A percentile compares a stretch with the other conserved stretches of the same genome.
These are phyloP conservation scores for Aurelia coerulea DNA, from an alignment of 30 jellyfish, hydroid and myxozoan species.

Conservation along the genomic window DNA sequence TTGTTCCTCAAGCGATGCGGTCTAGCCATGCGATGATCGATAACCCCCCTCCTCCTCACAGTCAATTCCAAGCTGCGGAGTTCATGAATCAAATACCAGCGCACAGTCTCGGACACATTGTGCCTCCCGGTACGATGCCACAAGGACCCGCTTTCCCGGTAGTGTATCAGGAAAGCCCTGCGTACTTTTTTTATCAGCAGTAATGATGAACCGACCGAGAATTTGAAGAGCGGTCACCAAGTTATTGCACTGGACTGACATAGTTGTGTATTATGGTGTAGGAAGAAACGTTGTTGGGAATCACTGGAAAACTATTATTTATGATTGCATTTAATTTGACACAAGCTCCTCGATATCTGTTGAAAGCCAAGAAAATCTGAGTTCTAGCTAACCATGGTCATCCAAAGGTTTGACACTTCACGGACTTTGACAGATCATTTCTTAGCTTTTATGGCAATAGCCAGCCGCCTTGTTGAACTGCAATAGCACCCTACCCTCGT, in stretches of 20 bases:
- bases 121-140: constrained; percentile 50
- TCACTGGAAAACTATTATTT: not conserved
- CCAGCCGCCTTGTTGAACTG: too few species aligned
- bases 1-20: constrained; percentile 51
- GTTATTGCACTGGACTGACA: constrained; percentile 6
- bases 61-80: constrained; percentile 56
- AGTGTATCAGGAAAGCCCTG: constrained; percentile 68
- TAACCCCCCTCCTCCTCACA: constrained; percentile 20
- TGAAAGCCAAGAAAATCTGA: too few species aligned
- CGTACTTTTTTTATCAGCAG: constrained; percentile 70
- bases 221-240: not conserved
- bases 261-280: constrained; percentile 34
- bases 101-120: constrained; percentile 49
- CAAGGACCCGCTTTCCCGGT: constrained; percentile 72
- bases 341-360: too few species aligned
- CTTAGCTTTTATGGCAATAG: too few species aligned
- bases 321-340: too few species aligned
- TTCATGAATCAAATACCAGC: constrained; percentile 47
- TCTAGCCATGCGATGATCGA: constrained; percentile 51
- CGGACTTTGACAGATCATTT: too few species aligned
- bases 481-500: too few species aligned
- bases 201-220: not conserved
- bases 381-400: too few species aligned
- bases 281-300: constrained; percentile 1
- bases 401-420: too few species aligned